Conservation (phyloP, 1,140 invertebrate species). For the Lasaia peninsularis region DNA sequence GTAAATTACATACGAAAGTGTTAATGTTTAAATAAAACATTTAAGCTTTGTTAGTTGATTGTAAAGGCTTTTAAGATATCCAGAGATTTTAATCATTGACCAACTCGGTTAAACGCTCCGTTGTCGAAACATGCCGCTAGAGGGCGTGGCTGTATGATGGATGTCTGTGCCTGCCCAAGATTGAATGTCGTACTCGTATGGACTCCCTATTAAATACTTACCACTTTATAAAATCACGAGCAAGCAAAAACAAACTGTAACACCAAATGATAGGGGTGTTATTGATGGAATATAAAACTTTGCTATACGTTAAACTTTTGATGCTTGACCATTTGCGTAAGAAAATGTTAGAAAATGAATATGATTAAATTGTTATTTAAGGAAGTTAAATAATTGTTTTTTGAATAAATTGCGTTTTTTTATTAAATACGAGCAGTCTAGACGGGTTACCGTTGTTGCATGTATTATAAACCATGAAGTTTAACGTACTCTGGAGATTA, state of each 20-base stretch:
- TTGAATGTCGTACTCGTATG: slow-evolving; percentile 45
- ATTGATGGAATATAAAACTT: slow-evolving; percentile 13
- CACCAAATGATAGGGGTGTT: background rate
- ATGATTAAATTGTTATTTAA: slow-evolving; percentile 7
- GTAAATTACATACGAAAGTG: slow-evolving; percentile 1
- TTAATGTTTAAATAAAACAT: slow-evolving; percentile 14
- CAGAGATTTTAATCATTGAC: slow-evolving; percentile 52
- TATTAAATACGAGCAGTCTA: background rate
- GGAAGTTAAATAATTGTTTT: slow-evolving; percentile 11
- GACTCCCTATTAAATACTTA: slow-evolving; percentile 34
- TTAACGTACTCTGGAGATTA: too few relatives aligned
- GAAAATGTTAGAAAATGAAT: slow-evolving; percentile 40
- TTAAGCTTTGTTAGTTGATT: slow-evolving; percentile 16
- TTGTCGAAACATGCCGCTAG: slow-evolving; percentile 44
- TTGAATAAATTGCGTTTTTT: background rate
- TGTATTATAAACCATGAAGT: too few relatives aligned
- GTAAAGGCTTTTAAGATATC: slow-evolving; percentile 29
- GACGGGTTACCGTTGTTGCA: background rate
- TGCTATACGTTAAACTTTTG: slow-evolving; percentile 35
- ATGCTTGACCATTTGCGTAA: slow-evolving; percentile 27
- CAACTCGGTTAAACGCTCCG: slow-evolving; percentile 35
- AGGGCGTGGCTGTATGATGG: slow-evolving; percentile 60
- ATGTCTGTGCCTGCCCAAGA: slow-evolving; percentile 49
- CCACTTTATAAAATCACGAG: slow-evolving; percentile 17
- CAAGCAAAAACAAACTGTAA: slow-evolving; percentile 8